Evolutionary conservation across 2,888 invertebrate genomes (phyloP).

Genomic region (Acrocyrtus sp.): DNA sequence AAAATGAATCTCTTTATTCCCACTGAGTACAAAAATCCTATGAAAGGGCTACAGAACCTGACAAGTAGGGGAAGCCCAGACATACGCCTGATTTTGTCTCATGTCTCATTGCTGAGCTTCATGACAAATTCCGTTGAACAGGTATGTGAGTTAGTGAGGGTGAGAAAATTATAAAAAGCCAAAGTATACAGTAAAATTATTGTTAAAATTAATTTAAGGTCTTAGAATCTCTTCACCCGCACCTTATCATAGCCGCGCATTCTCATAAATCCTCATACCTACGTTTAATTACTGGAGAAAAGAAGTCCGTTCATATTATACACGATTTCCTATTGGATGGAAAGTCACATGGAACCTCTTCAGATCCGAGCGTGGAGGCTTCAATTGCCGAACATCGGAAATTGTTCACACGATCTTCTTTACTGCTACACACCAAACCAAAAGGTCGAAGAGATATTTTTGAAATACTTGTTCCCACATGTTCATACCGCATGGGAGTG

Average conservation of each 20-base stretch:
- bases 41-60: conserved; percentile 33
- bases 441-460: conserved; percentile 66
- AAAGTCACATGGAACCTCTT: background rate
- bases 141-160: conserved; percentile 27
- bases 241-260: conserved; percentile 77
- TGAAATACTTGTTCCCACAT: conserved; percentile 92
- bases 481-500: conserved; percentile 97
- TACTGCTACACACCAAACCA: conserved; percentile 15
- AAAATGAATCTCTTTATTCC: conserved; percentile 63
- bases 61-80: conserved; percentile 40
- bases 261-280: conserved; percentile 75
- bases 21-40: conserved; percentile 51
- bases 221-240: conserved; percentile 74
- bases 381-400: background rate
- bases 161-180: background rate
- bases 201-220: conserved; percentile 67
- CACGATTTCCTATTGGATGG: conserved; percentile 31
- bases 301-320: conserved; percentile 17
- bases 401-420: background rate
- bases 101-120: conserved; percentile 51
- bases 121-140: conserved; percentile 52
- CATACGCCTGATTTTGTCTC: conserved; percentile 53
- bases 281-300: conserved; percentile 8
- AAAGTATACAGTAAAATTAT: background rate
- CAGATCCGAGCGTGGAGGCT: background rate